Conservation (phyloP, 1,140 invertebrate genomes). For the Chlorops oryzae region DNA sequence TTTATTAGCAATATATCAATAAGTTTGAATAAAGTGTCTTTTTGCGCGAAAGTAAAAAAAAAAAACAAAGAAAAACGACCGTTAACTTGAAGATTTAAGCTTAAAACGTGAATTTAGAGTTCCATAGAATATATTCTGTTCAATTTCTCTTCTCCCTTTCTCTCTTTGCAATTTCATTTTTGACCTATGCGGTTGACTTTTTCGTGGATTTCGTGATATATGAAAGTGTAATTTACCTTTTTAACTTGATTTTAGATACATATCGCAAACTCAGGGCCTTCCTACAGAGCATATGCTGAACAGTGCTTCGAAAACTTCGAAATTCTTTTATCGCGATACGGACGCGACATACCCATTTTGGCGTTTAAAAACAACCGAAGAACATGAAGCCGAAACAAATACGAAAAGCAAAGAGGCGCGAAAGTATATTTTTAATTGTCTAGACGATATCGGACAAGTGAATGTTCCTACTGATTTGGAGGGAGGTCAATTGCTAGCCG, state of each 20-base stretch:
- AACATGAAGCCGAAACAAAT: constrained; percentile 95
- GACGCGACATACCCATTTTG: constrained; percentile 96
- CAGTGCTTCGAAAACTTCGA: constrained; percentile 94
- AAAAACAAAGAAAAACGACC: too few species aligned
- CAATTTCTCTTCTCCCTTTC: too few species aligned
- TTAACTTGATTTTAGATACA: constrained; percentile 52
- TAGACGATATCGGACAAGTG: constrained; percentile 97
- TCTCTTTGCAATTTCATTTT: too few species aligned
- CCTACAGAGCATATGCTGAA: constrained; percentile 99
- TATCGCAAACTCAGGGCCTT: constrained; percentile 68
- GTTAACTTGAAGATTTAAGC: too few species aligned
- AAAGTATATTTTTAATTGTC: constrained; percentile 99
- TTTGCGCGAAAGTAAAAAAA: too few species aligned
- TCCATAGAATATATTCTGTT: too few species aligned
- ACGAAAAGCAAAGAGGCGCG: constrained; percentile 99
- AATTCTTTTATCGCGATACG: constrained; percentile 97
- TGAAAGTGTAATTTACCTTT: too few species aligned
- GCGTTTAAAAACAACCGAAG: constrained; percentile 95
- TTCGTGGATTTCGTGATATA: too few species aligned
- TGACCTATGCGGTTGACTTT: too few species aligned
- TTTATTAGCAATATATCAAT: too few species aligned
- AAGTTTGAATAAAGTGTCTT: too few species aligned
- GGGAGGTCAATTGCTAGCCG: constrained; percentile 88
- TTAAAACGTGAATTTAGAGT: too few species aligned
- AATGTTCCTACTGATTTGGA: constrained; percentile 96